Evolutionary conservation across 2,113 vertebrate species (phyloP).

Genomic region (Paramormyrops kingsleyae): DNA sequence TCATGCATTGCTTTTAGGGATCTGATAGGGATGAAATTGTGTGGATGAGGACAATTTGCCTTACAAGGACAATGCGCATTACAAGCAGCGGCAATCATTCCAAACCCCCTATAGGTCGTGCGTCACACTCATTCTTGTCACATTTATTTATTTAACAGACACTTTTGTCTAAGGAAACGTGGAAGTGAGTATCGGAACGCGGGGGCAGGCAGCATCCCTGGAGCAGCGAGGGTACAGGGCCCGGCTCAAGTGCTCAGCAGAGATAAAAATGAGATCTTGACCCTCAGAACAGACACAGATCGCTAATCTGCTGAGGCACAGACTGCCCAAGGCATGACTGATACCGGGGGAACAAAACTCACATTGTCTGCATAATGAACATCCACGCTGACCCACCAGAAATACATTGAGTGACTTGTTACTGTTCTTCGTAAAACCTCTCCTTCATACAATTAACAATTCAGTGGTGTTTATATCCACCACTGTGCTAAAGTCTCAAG

Average conservation of each 20-base stretch:
- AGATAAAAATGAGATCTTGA: not conserved
- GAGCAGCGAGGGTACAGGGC: not conserved
- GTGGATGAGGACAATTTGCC: not conserved
- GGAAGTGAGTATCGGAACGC: not conserved
- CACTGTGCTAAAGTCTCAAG: not conserved
- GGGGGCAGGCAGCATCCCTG: not conserved
- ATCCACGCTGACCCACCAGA: not conserved
- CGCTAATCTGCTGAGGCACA: not conserved
- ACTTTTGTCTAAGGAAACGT: not conserved
- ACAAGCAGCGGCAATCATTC: not conserved
- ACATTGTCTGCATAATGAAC: not conserved
- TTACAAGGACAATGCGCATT: not conserved
- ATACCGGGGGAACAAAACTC: not conserved
- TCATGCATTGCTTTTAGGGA: not conserved
- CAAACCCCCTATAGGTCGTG: not conserved
- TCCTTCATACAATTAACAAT: not conserved
- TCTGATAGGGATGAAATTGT: not conserved
- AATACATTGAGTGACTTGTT: not conserved
- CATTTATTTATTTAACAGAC: not conserved
- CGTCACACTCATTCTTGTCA: not conserved
- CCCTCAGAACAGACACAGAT: not conserved
- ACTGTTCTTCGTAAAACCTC: not conserved
- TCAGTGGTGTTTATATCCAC: not conserved
- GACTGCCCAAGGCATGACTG: not conserved
- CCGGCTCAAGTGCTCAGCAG: not conserved